phyloP scores from a whole-genome alignment of 2,797 vertebrate genomes.

The Knipowitschia caucasica region DNA sequence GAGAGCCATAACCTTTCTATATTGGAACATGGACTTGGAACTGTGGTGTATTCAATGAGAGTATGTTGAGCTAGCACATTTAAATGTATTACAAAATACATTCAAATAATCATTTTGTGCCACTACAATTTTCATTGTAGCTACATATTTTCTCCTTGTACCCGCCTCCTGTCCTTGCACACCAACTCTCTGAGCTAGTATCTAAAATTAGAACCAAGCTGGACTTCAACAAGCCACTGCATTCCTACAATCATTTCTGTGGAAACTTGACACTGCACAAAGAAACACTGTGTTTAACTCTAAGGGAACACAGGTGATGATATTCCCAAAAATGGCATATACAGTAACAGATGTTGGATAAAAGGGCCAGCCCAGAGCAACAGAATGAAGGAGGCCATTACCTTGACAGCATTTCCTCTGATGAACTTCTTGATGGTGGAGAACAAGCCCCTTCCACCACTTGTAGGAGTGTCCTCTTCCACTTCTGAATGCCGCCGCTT shows the following conservation, averaged over 20 bases:
- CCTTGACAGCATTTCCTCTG: constrained; percentile 93
- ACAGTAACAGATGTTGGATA: background rate
- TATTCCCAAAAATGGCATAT: constrained; percentile 10
- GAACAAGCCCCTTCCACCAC: constrained; percentile 84
- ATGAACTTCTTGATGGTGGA: constrained; percentile 97
- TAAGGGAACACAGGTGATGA: constrained; percentile 15
- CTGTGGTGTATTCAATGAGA: no score
- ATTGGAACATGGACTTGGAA: no score
- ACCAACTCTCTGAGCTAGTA: constrained; percentile 61
- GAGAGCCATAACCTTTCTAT: no score
- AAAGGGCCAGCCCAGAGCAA: background rate
- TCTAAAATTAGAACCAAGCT: constrained; percentile 75
- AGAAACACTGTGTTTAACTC: constrained; percentile 59
- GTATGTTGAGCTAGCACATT: background rate
- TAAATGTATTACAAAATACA: background rate
- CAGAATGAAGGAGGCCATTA: constrained; percentile 48
- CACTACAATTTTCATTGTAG: constrained; percentile 18
- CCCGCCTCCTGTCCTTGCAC: constrained; percentile 66
- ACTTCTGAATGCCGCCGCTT: constrained; percentile 92
- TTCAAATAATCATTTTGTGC: background rate
- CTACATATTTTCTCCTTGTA: constrained; percentile 59
- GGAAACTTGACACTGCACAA: constrained; percentile 69
- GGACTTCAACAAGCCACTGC: constrained; percentile 70
- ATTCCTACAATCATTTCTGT: constrained; percentile 69
- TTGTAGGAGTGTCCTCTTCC: constrained; percentile 82